Conservation (phyloP, 2,888 invertebrate species). For the Tiliacea citrago region DNA sequence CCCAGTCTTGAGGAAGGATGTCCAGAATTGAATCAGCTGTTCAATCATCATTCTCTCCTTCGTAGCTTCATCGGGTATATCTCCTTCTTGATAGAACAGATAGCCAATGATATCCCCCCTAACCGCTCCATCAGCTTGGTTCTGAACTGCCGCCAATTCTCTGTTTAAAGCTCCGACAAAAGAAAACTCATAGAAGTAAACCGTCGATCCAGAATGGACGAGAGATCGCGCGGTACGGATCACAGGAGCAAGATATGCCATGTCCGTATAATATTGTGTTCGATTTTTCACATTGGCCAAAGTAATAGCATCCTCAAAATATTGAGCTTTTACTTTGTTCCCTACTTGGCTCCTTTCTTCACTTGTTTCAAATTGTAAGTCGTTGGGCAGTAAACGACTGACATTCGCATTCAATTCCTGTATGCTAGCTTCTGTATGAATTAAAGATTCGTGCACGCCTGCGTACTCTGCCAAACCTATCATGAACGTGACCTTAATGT, state of each 20-base stretch:
- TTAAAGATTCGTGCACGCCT: conserved; percentile 75
- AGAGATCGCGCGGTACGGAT: conserved; percentile 78
- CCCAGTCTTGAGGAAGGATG: conserved; percentile 89
- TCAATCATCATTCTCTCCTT: conserved; percentile 70
- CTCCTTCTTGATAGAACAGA: conserved; percentile 80
- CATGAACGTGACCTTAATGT: conserved; percentile 74
- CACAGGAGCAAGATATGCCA: conserved; percentile 77
- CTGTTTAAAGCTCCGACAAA: conserved; percentile 87
- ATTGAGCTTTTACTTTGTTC: conserved; percentile 71
- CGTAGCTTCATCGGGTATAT: conserved; percentile 54
- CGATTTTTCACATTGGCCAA: conserved; percentile 65
- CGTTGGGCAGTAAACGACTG: conserved; percentile 75
- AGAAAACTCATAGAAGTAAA: conserved; percentile 90
- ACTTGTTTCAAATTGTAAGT: conserved; percentile 73
- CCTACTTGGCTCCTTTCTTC: conserved; percentile 66
- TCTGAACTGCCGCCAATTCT: conserved; percentile 81
- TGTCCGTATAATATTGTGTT: conserved; percentile 79
- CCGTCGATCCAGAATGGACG: conserved; percentile 79
- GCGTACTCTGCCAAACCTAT: conserved; percentile 80
- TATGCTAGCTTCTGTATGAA: conserved; percentile 68
- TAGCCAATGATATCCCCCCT: conserved; percentile 90
- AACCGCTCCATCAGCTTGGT: conserved; percentile 84
- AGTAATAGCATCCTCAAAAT: conserved; percentile 76
- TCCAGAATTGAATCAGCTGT: conserved; percentile 77
- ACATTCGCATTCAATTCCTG: conserved; percentile 72